These are phyloP conservation scores for Rhabdophis nuchalis DNA, from an alignment of 2,797 vertebrate species.

Conservation along the genomic window DNA sequence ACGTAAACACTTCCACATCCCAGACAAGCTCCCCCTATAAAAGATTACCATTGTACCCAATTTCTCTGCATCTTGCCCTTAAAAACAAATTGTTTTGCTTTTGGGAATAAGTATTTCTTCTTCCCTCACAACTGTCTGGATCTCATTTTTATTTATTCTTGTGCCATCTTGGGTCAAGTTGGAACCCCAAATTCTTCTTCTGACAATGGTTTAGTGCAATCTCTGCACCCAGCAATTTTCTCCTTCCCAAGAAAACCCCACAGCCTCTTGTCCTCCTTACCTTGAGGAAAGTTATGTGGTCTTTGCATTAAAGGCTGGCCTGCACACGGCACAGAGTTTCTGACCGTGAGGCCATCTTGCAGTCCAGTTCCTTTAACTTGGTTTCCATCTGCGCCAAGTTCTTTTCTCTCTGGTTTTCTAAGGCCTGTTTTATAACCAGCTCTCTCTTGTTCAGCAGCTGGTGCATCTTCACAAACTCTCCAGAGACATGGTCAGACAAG, in stretches of 20 bases:
- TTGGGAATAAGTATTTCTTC: neutral
- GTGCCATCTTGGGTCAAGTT: neutral
- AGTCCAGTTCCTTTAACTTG: constrained; percentile 25
- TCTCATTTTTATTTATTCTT: neutral
- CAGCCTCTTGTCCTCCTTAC: neutral
- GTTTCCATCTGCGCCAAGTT: constrained; percentile 23
- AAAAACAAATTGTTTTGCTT: neutral
- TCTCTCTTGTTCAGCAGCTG: constrained; percentile 8
- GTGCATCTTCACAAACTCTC: constrained; percentile 25
- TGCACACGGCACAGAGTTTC: constrained; percentile 5
- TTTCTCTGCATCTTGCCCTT: neutral
- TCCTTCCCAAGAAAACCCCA: neutral
- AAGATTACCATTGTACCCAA: too few relatives aligned
- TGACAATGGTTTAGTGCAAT: neutral
- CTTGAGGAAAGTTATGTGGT: constrained; percentile 26
- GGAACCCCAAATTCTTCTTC: neutral
- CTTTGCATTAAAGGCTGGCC: constrained; percentile 6
- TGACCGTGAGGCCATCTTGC: constrained; percentile 4
- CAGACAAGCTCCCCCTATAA: neutral
- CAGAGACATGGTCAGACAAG: constrained; percentile 17
- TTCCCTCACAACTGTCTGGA: neutral
- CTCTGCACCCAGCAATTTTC: neutral
- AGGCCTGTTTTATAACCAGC: neutral
- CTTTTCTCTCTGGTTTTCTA: constrained; percentile 13
- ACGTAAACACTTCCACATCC: neutral